Evolutionary conservation across 1,140 invertebrate genomes (phyloP), one percentile per base, ranked within the genome.

Genomic region (Cyclina sinensis): DNA sequence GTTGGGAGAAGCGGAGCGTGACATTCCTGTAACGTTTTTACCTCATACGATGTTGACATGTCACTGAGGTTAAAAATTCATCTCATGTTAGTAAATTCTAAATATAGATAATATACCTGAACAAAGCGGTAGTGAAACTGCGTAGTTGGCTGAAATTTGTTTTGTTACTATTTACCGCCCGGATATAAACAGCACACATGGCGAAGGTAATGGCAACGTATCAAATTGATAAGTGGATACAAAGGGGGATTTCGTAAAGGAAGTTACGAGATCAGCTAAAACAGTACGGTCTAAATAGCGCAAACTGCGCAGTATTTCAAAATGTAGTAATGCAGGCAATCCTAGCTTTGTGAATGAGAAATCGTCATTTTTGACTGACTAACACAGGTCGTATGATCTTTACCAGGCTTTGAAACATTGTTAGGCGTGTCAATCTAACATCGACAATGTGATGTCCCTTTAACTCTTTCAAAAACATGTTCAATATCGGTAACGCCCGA

Each of bases 51-150:
- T 27, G 74, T 14, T 78, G 74, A 78, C 74, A 43, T 78, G 74
- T 78, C 74, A 78, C 73, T 11, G 74, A 48, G 74, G 74, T 54
- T 78, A 78, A 78, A 46, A 37, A 78, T 78, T 24, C 46, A 78
- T 48, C 48, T 48, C 74, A 24, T 78, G 74, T 78, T 78, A 78
- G 74, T 78, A 54, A 51, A 48, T 21, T 51, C 74, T 78, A 78
- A 30, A 78, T 78, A 39, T 78, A 78, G 74, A 78, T 39, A 30
- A 70, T 70, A 54, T 78, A 74, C 82, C 65, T 73, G 82, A 73
- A 70, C 48, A 78, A 84, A 27, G 82, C 46, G 82, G 82, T 84
- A 84, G 82, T 84, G 82, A 74, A 84, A 84, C 35, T 84, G 68
- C 82, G 82, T 68, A 84, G 82, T 84, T 84, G 62, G 82, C 68